Conservation (phyloP, 2,797 vertebrate species). For the Aulostomus chinensis region DNA sequence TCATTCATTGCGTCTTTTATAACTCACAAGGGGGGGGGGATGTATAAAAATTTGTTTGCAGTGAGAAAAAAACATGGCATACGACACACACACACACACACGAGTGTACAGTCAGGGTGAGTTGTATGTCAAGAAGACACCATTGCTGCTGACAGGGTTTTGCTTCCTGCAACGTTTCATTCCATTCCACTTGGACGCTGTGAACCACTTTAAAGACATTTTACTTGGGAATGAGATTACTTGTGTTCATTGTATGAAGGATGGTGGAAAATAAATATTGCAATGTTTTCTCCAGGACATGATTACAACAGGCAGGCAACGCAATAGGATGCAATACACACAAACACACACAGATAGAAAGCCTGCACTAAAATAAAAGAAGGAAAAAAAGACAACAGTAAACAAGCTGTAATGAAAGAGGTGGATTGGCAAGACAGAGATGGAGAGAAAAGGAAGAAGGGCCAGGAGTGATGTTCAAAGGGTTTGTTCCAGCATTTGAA, state of each 20-base stretch:
- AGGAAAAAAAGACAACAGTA: constrained; percentile 27
- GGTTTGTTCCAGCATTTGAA: constrained; percentile 53
- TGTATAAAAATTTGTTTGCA: too few species aligned
- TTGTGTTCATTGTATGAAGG: constrained; percentile 6
- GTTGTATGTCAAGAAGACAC: too few species aligned
- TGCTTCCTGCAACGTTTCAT: too few species aligned
- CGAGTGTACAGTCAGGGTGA: too few species aligned
- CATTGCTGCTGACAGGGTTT: too few species aligned
- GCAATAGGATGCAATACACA: constrained; percentile 45
- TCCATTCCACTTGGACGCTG: too few species aligned
- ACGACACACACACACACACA: too few species aligned
- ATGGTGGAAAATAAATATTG: constrained; percentile 22
- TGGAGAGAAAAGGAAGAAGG: constrained; percentile 19
- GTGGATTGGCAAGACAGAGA: constrained; percentile 29
- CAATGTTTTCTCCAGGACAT: constrained; percentile 33
- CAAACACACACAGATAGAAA: constrained; percentile 27
- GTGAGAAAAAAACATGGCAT: too few species aligned
- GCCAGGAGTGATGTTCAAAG: constrained; percentile 60
- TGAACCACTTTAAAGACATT: constrained; percentile 14
- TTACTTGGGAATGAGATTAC: constrained; percentile 27
- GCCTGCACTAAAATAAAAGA: constrained; percentile 43
- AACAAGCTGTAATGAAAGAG: constrained; percentile 51
- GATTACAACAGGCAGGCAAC: constrained; percentile 37
- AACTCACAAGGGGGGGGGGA: too few species aligned
- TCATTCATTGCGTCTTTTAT: too few species aligned